phyloP scores from a whole-genome alignment of 2,113 vertebrate species.

The Murina feae region DNA sequence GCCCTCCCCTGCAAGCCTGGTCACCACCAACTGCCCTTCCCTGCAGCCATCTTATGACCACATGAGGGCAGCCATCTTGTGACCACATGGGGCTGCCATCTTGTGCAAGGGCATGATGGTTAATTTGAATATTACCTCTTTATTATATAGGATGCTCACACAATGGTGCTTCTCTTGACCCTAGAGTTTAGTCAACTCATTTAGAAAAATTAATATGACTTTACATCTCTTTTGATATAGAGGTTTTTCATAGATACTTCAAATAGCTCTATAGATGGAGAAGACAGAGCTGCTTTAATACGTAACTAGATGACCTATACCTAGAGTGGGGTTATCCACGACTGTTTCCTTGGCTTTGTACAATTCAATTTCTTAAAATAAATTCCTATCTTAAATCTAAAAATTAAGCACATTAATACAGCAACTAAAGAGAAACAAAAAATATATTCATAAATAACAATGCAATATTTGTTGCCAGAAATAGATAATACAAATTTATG shows the following conservation, averaged over 20 bases:
- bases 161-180: neutral
- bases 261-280: neutral
- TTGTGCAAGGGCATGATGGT: no score
- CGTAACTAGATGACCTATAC: neutral
- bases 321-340: neutral
- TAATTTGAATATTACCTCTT: no score
- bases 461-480: neutral
- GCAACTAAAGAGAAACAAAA: neutral
- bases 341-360: neutral
- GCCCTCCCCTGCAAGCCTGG: no score
- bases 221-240: neutral
- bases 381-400: neutral
- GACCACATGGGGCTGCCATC: no score
- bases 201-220: neutral
- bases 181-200: neutral
- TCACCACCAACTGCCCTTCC: no score
- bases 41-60: no score
- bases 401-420: neutral
- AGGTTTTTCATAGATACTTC: neutral
- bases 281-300: neutral
- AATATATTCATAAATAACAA: neutral
- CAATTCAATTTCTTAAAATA: neutral
- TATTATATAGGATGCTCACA: no score
- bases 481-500: neutral
- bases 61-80: no score